Evolutionary conservation across 2,797 vertebrate genomes (phyloP), one percentile per base, ranked within the genome.

Genomic region (Parauchenoglanis ngamensis): DNA sequence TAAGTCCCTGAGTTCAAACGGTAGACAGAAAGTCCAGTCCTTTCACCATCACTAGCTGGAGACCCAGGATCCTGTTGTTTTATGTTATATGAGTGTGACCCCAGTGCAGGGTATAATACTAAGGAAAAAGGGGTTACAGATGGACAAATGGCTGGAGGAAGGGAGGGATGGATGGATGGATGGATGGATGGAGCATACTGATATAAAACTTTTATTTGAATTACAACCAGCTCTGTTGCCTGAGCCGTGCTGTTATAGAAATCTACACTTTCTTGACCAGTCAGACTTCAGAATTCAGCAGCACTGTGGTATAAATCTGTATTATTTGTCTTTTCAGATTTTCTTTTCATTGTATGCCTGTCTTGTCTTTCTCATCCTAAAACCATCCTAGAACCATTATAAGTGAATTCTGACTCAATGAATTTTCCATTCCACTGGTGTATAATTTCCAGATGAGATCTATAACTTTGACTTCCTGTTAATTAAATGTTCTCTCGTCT

Each of bases 361-460:
- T 46, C 8, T 75, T 12, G 4, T 75, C 44, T 46, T 46, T 73
- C 21, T 75, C 44, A 4, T 17, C 12, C 25, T 8, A 54, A 76
- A n/a, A 52, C n/a, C 46, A 52, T 7, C 2, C n/a, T n/a, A n/a
- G 35, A 40, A 40, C 7, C 28, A 23, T 21, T 35, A 23, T 52
- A 52, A 49, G 25, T 21, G 76, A 78, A 15, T 23, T 54, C 12
- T 76, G 25, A 76, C 23, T 52, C 46, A 52, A 1, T 52, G 5
- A 10, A 52, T 78, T 78, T 57, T 57, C 28, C 10, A 78, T 78
- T 78, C 8, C 28, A 78, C 54, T 78, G 19, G 8, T 35, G 10
- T 57, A 79, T 21, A 59, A 57, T 76, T 28, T 76, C 73, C 73
- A 28, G 46, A 54, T 77, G 75, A 28, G n/a, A 77, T 77, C 46